phyloP scores from a whole-genome alignment of 2,888 invertebrate species.

The Linyphia triangularis region DNA sequence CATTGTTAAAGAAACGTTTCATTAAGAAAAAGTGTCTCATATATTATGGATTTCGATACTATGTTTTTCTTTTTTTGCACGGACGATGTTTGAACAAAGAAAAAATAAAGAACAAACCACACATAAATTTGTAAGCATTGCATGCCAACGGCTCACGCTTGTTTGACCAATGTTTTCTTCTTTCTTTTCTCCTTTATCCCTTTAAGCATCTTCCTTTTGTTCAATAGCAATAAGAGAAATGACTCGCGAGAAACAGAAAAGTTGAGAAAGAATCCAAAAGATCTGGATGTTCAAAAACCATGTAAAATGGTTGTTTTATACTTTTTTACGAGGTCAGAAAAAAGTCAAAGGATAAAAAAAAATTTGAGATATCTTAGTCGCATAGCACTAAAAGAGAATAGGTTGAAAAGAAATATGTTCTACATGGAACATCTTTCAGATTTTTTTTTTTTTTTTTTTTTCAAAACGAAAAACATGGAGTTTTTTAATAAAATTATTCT shows the following conservation, averaged over 20 bases:
- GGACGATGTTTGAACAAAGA: background rate
- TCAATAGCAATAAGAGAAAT: conserved; percentile 47
- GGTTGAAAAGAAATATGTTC: background rate
- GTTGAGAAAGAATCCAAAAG: conserved; percentile 43
- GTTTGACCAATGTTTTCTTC: conserved; percentile 36
- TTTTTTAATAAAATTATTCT: conserved; percentile 7
- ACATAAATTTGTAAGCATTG: conserved; percentile 47
- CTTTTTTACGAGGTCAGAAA: conserved; percentile 45
- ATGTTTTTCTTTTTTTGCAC: too few species aligned
- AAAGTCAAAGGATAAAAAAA: conserved; percentile 22
- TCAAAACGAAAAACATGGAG: background rate
- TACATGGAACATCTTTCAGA: background rate
- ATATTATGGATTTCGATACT: too few species aligned
- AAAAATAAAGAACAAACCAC: background rate
- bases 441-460: background rate
- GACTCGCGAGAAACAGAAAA: conserved; percentile 53
- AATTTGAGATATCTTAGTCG: conserved; percentile 5
- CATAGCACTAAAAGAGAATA: conserved; percentile 2
- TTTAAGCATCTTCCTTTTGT: conserved; percentile 8
- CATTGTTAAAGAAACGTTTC: too few species aligned
- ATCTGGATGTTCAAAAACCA: conserved; percentile 49
- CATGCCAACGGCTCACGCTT: conserved; percentile 30
- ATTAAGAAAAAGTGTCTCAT: too few species aligned
- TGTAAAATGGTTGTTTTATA: conserved; percentile 63
- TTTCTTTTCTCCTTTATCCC: background rate